Percentiles rank a stretch among this genome's conserved stretches.
phyloP scores from a whole-genome alignment of 2,888 invertebrate genomes.

The Proisotoma minuta region DNA sequence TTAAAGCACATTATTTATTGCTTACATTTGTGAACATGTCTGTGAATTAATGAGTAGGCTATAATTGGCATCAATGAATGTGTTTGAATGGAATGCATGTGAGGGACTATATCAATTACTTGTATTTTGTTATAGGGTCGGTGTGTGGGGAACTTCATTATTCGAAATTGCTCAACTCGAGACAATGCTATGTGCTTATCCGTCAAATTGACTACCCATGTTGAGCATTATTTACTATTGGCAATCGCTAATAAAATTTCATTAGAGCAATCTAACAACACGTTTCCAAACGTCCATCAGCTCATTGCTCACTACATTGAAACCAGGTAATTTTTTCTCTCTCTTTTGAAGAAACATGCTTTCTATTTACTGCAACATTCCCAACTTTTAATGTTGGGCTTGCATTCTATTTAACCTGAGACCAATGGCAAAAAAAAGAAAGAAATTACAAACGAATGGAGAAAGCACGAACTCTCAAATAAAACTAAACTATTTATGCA shows the following conservation, averaged over 20 bases:
- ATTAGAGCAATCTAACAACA: conserved; percentile 87
- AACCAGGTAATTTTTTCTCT: conserved; percentile 63
- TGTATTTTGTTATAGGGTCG: conserved; percentile 50
- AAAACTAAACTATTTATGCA: no score
- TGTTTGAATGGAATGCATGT: background rate
- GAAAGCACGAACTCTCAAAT: no score
- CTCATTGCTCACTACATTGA: conserved; percentile 90
- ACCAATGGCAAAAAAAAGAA: no score
- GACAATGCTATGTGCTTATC: conserved; percentile 97
- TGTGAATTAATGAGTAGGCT: conserved; percentile 1
- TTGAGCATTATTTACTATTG: conserved; percentile 94
- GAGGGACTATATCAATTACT: no score
- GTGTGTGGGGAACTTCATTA: conserved; percentile 72
- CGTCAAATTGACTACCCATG: conserved; percentile 82
- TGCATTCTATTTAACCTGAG: no score
- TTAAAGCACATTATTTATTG: no score
- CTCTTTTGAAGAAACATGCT: background rate
- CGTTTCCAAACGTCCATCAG: conserved; percentile 86
- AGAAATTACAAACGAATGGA: no score
- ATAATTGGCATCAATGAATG: background rate
- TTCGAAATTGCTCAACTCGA: conserved; percentile 91
- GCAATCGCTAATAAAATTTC: conserved; percentile 68
- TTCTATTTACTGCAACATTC: background rate
- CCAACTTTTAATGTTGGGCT: no score
- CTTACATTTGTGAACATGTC: background rate